These are phyloP conservation scores for Notechis scutatus DNA, from an alignment of 2,113 vertebrate genomes.

Conservation along the genomic window DNA sequence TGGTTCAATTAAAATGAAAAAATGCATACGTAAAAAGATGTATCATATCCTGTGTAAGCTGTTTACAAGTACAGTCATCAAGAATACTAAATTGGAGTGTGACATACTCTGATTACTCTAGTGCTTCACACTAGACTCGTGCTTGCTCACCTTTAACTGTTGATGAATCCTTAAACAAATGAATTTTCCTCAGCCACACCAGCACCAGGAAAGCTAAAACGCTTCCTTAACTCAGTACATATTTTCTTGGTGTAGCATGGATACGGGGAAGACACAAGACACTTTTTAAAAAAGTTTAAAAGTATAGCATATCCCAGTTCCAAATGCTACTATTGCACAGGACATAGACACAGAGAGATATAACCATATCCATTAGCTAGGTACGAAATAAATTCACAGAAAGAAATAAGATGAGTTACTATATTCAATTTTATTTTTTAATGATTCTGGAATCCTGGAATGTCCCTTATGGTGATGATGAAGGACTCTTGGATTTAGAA, in stretches of 20 bases:
- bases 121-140: background rate
- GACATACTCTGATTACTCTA: background rate
- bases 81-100: background rate
- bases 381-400: background rate
- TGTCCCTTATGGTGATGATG: background rate
- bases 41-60: background rate
- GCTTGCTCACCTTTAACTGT: background rate
- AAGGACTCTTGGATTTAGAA: background rate
- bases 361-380: background rate
- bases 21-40: background rate
- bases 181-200: background rate
- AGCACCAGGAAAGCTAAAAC: background rate
- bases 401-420: background rate
- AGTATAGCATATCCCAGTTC: background rate
- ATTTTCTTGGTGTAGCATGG: background rate
- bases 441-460: background rate
- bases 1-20: background rate
- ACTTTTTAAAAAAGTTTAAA: background rate
- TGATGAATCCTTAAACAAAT: background rate
- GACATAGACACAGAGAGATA: background rate
- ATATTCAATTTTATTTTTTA: background rate
- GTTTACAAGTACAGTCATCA: background rate
- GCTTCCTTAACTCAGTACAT: background rate
- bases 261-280: background rate
- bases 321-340: background rate